Conservation (phyloP, 2,888 invertebrate genomes). For the Drosophila gaucha region DNA sequence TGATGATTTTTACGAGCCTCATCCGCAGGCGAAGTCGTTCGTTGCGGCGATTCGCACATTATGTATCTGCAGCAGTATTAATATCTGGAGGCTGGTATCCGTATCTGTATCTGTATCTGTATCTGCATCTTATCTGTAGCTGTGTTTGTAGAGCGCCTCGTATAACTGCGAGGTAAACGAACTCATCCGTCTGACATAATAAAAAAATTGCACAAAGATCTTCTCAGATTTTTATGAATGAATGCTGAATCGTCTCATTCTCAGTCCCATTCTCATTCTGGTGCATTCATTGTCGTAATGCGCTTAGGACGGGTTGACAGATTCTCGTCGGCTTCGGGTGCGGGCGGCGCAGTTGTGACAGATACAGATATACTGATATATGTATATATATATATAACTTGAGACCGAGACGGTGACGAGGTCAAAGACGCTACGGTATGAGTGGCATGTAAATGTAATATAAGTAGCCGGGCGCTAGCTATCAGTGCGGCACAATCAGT, state of each 20-base stretch:
- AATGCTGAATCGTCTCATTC: conserved; percentile 36
- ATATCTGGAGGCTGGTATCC: conserved; percentile 8
- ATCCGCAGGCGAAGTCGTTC: not conserved
- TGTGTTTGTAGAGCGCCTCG: conserved; percentile 24
- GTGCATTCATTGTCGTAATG: conserved; percentile 53
- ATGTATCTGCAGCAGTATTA: too few species aligned
- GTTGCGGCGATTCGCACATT: too few species aligned
- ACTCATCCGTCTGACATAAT: conserved; percentile 53
- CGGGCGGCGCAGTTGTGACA: conserved; percentile 45
- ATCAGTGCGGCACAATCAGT: conserved; percentile 64
- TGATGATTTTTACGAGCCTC: conserved; percentile 46
- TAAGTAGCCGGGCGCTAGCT: conserved; percentile 57
- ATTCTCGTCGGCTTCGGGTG: conserved; percentile 35
- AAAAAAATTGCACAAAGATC: conserved; percentile 47
- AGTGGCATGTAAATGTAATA: conserved; percentile 61
- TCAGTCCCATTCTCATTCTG: conserved; percentile 3
- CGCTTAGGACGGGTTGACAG: conserved; percentile 59
- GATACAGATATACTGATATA: conserved; percentile 6
- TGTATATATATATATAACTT: not conserved
- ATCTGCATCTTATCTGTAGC: conserved; percentile 27
- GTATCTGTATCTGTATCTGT: conserved; percentile 31
- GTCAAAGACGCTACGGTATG: conserved; percentile 2
- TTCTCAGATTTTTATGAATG: conserved; percentile 56
- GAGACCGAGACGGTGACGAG: conserved; percentile 10
- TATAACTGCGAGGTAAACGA: conserved; percentile 61